Conservation (phyloP, 1,140 invertebrate species). For the Mylabris phalerata region DNA sequence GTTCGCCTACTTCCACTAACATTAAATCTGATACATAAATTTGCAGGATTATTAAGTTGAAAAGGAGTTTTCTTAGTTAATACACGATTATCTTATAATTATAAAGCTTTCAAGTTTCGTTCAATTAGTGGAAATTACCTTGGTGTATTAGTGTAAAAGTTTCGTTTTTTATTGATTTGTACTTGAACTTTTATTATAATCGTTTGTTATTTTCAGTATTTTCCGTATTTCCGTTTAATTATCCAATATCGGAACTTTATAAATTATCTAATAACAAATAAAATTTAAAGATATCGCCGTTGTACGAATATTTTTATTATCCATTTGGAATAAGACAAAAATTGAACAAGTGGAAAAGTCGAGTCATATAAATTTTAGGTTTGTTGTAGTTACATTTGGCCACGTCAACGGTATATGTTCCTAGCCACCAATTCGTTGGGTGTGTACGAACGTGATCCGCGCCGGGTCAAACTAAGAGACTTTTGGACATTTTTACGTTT, state of each 20-base stretch:
- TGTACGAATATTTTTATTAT: conserved; percentile 22
- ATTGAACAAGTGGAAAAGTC: conserved; percentile 3
- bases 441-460: conserved; percentile 17
- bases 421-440: conserved; percentile 21
- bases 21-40: no score
- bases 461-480: conserved; percentile 25
- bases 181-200: no score
- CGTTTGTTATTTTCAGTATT: no score
- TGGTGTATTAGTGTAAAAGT: no score
- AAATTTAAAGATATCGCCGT: conserved; percentile 7
- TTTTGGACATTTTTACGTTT: conserved; percentile 25
- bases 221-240: no score
- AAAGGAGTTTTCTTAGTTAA: no score
- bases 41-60: no score
- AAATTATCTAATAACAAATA: conserved; percentile 7
- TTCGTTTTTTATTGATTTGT: no score
- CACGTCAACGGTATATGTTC: conserved; percentile 26
- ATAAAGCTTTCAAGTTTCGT: no score
- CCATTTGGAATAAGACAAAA: neutral
- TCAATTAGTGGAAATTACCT: no score
- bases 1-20: no score
- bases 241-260: neutral
- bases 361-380: conserved; percentile 28
- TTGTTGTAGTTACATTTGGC: conserved; percentile 13
- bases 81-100: no score